These are phyloP conservation scores for Oryctolagus cuniculus DNA, from an alignment of 2,113 vertebrate species.

Conservation along the genomic window mOryCun1.1 NC_091440.1:64171501-64172000, in stretches of 20 bases:
- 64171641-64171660: not conserved
- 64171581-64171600: not conserved
- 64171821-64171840: not conserved
- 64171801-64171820: not conserved
- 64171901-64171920: not conserved
- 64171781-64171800: conserved; percentile 8
- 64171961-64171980: not conserved
- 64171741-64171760: not conserved
- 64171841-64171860: not conserved
- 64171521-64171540: not conserved
- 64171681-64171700: not conserved
- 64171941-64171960: not conserved
- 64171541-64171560: not conserved
- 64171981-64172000: not conserved
- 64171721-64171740: conserved; percentile 33
- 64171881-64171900: conserved; percentile 1
- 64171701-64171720: not conserved
- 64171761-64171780: not conserved
- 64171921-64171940: not conserved
- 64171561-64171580: not conserved
- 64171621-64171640: not conserved
- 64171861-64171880: not conserved
- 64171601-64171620: not conserved
- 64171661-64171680: not conserved
- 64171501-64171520: not conserved